Percentiles rank a stretch among this genome's conserved stretches.
Evolutionary conservation across 1,140 invertebrate genomes (phyloP).

Genomic region (Megalonaias nervosa): DNA sequence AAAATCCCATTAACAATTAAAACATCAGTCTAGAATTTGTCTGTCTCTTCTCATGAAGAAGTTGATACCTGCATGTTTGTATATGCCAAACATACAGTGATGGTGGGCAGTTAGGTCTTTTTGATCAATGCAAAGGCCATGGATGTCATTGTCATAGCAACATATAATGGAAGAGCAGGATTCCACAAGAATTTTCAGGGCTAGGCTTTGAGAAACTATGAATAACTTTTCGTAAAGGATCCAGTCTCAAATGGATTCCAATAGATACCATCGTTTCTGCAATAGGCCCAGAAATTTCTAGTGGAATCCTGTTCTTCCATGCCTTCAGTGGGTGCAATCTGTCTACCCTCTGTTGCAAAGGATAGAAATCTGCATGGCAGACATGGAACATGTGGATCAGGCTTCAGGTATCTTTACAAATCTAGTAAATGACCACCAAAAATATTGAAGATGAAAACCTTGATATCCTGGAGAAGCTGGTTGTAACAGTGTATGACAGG

Average conservation of each 20-base stretch:
- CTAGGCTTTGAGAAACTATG: slow-evolving; percentile 38
- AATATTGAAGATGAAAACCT: no score
- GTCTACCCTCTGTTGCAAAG: slow-evolving; percentile 41
- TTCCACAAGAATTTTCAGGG: no score
- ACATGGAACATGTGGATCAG: slow-evolving; percentile 17
- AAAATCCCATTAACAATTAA: slow-evolving; percentile 14
- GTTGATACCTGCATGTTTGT: no score
- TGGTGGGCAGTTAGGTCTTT: no score
- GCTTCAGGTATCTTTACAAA: no score
- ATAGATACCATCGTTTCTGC: not conserved
- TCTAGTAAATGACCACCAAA: no score
- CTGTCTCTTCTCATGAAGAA: no score
- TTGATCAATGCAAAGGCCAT: not conserved
- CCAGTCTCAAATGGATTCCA: slow-evolving; percentile 33
- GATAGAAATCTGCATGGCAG: slow-evolving; percentile 15
- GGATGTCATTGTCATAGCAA: not conserved
- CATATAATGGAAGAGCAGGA: not conserved
- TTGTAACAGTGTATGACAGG: no score
- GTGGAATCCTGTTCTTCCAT: slow-evolving; percentile 41
- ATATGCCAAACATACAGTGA: no score
- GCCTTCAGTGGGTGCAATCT: slow-evolving; percentile 43
- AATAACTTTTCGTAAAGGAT: slow-evolving; percentile 41
- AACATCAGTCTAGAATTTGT: not conserved
- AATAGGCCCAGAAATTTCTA: slow-evolving; percentile 27
- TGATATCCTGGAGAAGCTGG: no score